Evolutionary conservation across 1,140 invertebrate genomes (phyloP).

Genomic region (Archegozetes longisetosus): DNA sequence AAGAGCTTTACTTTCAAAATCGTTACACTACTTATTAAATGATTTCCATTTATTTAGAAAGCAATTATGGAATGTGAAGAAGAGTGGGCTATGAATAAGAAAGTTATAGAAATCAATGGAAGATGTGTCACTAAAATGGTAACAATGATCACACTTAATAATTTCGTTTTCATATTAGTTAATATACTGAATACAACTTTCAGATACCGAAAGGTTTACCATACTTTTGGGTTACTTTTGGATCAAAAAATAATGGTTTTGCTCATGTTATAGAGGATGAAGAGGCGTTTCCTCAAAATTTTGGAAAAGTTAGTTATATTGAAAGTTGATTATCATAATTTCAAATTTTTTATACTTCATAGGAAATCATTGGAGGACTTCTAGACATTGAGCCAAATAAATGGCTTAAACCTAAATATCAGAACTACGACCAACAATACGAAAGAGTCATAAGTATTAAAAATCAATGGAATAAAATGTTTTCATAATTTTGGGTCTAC

Average conservation of each 20-base stretch:
- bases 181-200: conserved; percentile 1
- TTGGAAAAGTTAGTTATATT: conserved; percentile 53
- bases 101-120: conserved; percentile 51
- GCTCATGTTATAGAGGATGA: conserved; percentile 95
- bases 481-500: too few species aligned
- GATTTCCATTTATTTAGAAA: conserved; percentile 43
- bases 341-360: conserved; percentile 23
- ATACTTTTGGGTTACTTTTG: conserved; percentile 88
- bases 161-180: conserved; percentile 6
- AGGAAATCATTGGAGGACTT: conserved; percentile 91
- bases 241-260: conserved; percentile 59
- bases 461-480: conserved; percentile 7
- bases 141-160: not conserved
- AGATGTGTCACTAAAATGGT: conserved; percentile 7
- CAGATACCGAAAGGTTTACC: conserved; percentile 76
- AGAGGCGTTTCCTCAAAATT: conserved; percentile 64
- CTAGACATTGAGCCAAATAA: conserved; percentile 62
- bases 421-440: conserved; percentile 50
- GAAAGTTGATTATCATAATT: conserved; percentile 10
- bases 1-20: conserved; percentile 13
- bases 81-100: conserved; percentile 89
- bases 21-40: not conserved
- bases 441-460: conserved; percentile 47
- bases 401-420: conserved; percentile 62
- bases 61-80: conserved; percentile 81